Base-by-base conservation (phyloP, 2,888 invertebrate genomes). In the Melieria picta region DNA sequence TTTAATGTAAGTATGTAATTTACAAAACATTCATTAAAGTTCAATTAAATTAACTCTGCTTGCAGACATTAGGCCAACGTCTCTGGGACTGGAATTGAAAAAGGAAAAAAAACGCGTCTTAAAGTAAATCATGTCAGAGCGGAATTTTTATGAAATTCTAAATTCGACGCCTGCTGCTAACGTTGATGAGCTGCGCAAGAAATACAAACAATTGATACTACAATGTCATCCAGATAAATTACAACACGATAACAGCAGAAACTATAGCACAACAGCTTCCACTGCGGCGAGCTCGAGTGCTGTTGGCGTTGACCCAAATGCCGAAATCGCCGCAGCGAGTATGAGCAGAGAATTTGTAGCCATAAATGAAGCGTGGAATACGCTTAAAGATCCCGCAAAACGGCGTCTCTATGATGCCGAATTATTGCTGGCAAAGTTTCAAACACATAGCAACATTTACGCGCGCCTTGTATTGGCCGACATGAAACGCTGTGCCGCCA, bases 281-380 rank as follows among this genome's bases (percentile, higher is more conserved):
- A 63, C 42, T 11, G 72, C 74, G 69, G 76, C 74, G 71, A 69
- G 46, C 62, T 30, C 63, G 48, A n/a, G 16, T 46, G 62, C 66
- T 65, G 69, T 75, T 75, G 75, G 70, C 65, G 61, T 13, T 72
- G 67, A 72, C 72, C 70, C 50, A 72, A 70, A 72, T 57, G 80
- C 75, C 6, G 80, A 85, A 57, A 56, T 45, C 43, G 10, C 55
- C 43, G 57, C 7, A 42, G 16, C 30, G 9, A 61, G 60, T 52
- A 43, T 43, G 55, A 56, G 52, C 11, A 61, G 55, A 66, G 65
- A 85, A 75, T 91, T 91, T 83, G 83, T 88, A 71, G 82, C 83
- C 64, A 89, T 94, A 74, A 91, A 91, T 80, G 89, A 90, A 80
- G 94, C 94, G n/a, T 94, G 93, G 92, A 89, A 91, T 77, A 88